These are phyloP conservation scores for Terrapene triunguis DNA, from an alignment of 2,113 vertebrate species.

Conservation along the genomic window DNA sequence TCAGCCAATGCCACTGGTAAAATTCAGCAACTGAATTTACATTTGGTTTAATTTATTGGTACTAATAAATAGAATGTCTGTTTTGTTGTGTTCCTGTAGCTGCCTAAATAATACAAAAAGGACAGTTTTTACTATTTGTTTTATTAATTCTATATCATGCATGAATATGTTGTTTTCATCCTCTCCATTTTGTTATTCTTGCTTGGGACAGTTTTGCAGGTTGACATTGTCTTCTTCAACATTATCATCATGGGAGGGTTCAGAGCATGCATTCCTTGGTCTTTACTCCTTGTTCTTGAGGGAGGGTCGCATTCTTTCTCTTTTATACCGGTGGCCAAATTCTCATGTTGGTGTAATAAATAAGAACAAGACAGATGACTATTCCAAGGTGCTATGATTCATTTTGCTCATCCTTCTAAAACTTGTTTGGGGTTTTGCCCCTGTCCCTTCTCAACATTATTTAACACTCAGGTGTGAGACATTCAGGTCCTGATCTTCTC, in stretches of 20 bases:
- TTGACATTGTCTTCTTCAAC: conserved; percentile 38
- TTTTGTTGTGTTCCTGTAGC: not conserved
- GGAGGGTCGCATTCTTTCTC: conserved; percentile 28
- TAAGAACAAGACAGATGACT: conserved; percentile 12
- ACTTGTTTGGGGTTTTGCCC: conserved; percentile 17
- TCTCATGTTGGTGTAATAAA: conserved; percentile 3
- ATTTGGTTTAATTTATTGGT: conserved; percentile 63
- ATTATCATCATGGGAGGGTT: conserved; percentile 12
- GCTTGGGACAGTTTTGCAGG: conserved; percentile 18
- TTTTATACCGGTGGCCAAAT: not conserved
- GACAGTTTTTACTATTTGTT: not conserved
- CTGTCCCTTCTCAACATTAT: not conserved
- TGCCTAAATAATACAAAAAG: not conserved
- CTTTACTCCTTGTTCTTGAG: conserved; percentile 51
- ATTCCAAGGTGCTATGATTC: conserved; percentile 40
- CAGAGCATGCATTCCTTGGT: conserved; percentile 44
- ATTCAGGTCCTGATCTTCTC: not conserved
- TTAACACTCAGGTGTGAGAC: not conserved
- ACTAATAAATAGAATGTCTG: conserved; percentile 20
- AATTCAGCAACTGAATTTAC: not conserved
- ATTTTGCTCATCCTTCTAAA: conserved; percentile 39
- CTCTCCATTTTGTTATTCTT: not conserved
- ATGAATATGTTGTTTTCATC: not conserved
- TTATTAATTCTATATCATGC: not conserved
- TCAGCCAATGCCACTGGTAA: conserved; percentile 18